Conservation (phyloP, 2,888 invertebrate genomes). For the Papilio protenor region DNA sequence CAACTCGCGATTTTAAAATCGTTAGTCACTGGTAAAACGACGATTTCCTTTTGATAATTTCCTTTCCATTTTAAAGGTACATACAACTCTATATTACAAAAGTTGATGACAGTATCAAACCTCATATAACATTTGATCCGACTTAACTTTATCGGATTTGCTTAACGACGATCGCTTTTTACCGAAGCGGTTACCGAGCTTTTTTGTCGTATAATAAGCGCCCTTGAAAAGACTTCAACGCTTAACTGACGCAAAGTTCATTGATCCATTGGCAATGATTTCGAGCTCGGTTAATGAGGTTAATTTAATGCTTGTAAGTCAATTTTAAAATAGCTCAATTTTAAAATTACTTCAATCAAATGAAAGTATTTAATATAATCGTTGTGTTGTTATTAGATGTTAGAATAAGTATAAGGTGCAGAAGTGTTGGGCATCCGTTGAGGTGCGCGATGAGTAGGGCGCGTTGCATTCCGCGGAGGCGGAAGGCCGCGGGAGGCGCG, state of each 20-base stretch:
- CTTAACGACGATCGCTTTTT: slow-evolving; percentile 44
- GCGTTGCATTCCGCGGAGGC: slow-evolving; percentile 51
- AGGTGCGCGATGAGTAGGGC: slow-evolving; percentile 36
- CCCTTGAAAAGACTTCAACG: slow-evolving; percentile 83
- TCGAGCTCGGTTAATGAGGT: slow-evolving; percentile 44
- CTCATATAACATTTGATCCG: slow-evolving; percentile 3
- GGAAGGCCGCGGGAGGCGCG: slow-evolving; percentile 52
- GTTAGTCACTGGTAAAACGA: slow-evolving; percentile 49
- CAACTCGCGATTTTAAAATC: slow-evolving; percentile 66
- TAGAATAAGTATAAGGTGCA: slow-evolving; percentile 1
- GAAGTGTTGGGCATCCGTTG: slow-evolving; percentile 17
- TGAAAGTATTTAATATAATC: neutral
- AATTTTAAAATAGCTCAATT: neutral
- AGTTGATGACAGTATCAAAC: neutral
- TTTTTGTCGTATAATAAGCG: slow-evolving; percentile 69
- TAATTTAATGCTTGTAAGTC: slow-evolving; percentile 32
- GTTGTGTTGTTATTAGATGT: neutral
- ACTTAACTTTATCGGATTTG: slow-evolving; percentile 20
- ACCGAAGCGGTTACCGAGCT: slow-evolving; percentile 50
- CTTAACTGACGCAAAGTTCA: slow-evolving; percentile 71
- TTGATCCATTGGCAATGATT: slow-evolving; percentile 59
- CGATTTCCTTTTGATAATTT: slow-evolving; percentile 45
- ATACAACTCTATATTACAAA: neutral
- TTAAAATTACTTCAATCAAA: neutral
- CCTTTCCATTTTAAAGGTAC: neutral